Percentiles rank a stretch among this genome's conserved stretches.
These are phyloP conservation scores for Drosophila phalerata DNA, from an alignment of 2,888 invertebrate genomes.

Conservation along the genomic window DNA sequence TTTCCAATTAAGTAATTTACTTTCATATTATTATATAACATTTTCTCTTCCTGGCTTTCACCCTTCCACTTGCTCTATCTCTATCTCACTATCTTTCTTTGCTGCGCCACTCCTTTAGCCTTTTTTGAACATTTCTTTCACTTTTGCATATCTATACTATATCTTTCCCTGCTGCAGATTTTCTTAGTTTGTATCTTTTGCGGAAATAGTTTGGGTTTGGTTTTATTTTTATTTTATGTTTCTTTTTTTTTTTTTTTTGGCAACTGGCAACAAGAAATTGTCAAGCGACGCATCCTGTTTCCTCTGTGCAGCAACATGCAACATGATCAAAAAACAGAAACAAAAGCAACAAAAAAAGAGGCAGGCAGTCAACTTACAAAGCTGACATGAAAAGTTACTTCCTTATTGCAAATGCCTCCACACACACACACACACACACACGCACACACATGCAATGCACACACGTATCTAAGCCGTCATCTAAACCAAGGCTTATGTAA, in stretches of 20 bases:
- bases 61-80: neutral
- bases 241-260: slow-evolving; percentile 1
- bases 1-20: neutral
- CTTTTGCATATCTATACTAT: slow-evolving; percentile 10
- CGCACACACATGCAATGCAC: slow-evolving; percentile 10
- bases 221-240: neutral
- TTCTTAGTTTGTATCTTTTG: slow-evolving; percentile 20
- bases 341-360: neutral
- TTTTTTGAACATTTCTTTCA: neutral
- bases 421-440: slow-evolving; percentile 32
- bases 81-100: too few species aligned
- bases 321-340: slow-evolving; percentile 49
- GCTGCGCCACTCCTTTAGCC: neutral
- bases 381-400: slow-evolving; percentile 76
- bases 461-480: slow-evolving; percentile 69
- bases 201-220: slow-evolving; percentile 53
- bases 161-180: slow-evolving; percentile 11
- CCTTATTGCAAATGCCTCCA: slow-evolving; percentile 73
- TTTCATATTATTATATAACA: neutral
- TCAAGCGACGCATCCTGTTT: slow-evolving; percentile 73
- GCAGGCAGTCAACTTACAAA: slow-evolving; percentile 52
- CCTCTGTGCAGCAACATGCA: slow-evolving; percentile 42
- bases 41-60: neutral
- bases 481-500: slow-evolving; percentile 81
- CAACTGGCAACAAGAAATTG: slow-evolving; percentile 60